Conservation (phyloP, 1,140 invertebrate species). For the Laupala kohalensis region DNA sequence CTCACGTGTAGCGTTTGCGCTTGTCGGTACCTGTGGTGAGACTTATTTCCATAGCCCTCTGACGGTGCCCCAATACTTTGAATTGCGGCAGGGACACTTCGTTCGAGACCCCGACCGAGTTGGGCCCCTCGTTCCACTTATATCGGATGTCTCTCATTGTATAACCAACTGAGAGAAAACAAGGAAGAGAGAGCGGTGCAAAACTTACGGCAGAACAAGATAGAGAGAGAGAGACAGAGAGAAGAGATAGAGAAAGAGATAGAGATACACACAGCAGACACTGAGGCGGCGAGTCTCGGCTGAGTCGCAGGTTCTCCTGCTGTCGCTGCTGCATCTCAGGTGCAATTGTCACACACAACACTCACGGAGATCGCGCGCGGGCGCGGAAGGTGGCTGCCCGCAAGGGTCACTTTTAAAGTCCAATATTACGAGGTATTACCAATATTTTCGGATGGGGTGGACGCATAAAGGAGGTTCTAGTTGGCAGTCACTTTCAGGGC, state of each 20-base stretch:
- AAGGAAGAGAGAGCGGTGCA: conserved; percentile 6
- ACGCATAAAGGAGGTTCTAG: too few species aligned
- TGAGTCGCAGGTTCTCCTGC: neutral
- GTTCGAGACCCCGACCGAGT: conserved; percentile 81
- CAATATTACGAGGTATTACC: too few species aligned
- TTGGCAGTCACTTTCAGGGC: too few species aligned
- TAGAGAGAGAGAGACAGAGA: neutral
- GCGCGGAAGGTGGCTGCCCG: too few species aligned
- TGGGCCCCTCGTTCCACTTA: conserved; percentile 86
- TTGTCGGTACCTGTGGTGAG: conserved; percentile 68
- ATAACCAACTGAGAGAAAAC: conserved; percentile 77
- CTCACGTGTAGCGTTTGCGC: neutral
- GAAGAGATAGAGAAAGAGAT: neutral
- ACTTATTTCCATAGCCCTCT: conserved; percentile 81
- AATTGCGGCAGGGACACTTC: conserved; percentile 91
- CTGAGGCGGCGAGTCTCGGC: neutral
- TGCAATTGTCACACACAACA: neutral
- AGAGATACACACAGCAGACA: neutral
- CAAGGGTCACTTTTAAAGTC: too few species aligned
- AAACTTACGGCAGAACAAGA: conserved; percentile 4
- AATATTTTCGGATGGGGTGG: too few species aligned
- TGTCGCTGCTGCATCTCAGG: neutral
- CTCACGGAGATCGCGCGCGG: neutral
- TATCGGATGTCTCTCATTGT: conserved; percentile 93
- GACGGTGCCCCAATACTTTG: conserved; percentile 79